Conservation (phyloP, 1,140 invertebrate species). For the Neomicropteryx cornuta region DNA sequence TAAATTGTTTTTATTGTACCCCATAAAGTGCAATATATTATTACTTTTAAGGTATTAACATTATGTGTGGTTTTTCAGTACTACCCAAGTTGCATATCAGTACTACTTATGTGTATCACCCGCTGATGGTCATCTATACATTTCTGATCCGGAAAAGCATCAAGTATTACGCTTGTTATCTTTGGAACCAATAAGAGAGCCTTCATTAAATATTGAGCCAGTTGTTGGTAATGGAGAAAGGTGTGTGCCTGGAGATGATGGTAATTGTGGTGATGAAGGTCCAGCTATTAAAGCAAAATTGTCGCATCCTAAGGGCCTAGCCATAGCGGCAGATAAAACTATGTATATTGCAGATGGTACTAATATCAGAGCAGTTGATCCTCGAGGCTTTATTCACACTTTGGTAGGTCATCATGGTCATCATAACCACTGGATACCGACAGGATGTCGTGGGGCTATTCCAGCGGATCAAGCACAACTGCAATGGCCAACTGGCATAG, state of each 20-base stretch:
- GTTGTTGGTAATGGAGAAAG: slow-evolving; percentile 92
- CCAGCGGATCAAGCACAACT: slow-evolving; percentile 73
- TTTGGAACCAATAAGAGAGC: slow-evolving; percentile 68
- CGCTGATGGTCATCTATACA: slow-evolving; percentile 88
- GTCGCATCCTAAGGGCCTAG: slow-evolving; percentile 91
- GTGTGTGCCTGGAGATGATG: slow-evolving; percentile 85
- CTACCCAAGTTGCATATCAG: slow-evolving; percentile 87
- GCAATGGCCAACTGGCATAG: slow-evolving; percentile 91
- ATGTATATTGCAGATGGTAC: slow-evolving; percentile 94
- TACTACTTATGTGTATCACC: slow-evolving; percentile 93
- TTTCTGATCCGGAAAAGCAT: slow-evolving; percentile 90
- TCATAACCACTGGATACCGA: slow-evolving; percentile 82
- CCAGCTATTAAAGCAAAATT: slow-evolving; percentile 81
- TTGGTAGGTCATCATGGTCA: slow-evolving; percentile 86
- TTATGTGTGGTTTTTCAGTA: slow-evolving; percentile 43
- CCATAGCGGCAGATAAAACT: slow-evolving; percentile 79
- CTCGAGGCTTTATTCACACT: slow-evolving; percentile 86
- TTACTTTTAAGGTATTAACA: neutral
- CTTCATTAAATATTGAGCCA: slow-evolving; percentile 74
- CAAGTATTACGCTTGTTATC: slow-evolving; percentile 69
- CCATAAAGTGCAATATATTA: slow-evolving; percentile 5
- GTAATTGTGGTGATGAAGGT: slow-evolving; percentile 88
- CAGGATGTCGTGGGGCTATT: slow-evolving; percentile 72
- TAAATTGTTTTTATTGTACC: slow-evolving; percentile 3
- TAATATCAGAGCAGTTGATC: slow-evolving; percentile 84